Percentiles rank a stretch among this genome's conserved stretches.
These are phyloP conservation scores for Drosophila tropicalis DNA, from an alignment of 1,140 invertebrate species.

Conservation along the genomic window DNA sequence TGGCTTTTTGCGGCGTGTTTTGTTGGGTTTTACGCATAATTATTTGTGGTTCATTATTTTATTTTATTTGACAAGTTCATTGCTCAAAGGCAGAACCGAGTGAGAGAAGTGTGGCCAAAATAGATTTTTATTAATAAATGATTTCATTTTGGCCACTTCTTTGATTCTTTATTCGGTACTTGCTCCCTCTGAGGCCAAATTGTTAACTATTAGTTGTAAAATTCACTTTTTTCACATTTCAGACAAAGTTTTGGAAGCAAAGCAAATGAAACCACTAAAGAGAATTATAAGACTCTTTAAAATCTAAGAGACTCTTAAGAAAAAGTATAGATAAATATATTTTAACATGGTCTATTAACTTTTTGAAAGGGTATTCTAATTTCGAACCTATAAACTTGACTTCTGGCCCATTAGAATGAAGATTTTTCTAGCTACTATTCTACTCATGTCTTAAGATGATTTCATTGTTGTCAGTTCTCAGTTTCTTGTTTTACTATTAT, in stretches of 20 bases:
- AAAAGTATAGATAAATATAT: too few species aligned
- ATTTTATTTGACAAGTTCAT: conserved; percentile 21
- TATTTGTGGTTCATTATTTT: conserved; percentile 48
- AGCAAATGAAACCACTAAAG: too few species aligned
- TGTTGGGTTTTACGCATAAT: conserved; percentile 49
- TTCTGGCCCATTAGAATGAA: too few species aligned
- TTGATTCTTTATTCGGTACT: neutral
- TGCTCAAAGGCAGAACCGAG: conserved; percentile 26
- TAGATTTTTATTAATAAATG: conserved; percentile 11
- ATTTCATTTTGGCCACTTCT: conserved; percentile 5
- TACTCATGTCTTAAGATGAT: neutral
- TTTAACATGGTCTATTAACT: too few species aligned
- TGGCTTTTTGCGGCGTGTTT: conserved; percentile 25
- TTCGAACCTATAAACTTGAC: too few species aligned
- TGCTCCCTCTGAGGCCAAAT: too few species aligned
- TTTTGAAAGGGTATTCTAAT: too few species aligned
- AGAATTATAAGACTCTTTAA: too few species aligned
- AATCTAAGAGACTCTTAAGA: too few species aligned
- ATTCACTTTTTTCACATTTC: too few species aligned
- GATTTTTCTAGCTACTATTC: neutral
- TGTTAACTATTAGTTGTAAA: too few species aligned
- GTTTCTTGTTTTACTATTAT: conserved; percentile 12
- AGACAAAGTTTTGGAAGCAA: too few species aligned
- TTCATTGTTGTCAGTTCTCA: conserved; percentile 8
- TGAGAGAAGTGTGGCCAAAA: conserved; percentile 30